Percentiles rank a stretch among this genome's conserved stretches.
phyloP scores from a whole-genome alignment of 2,113 vertebrate species.

The Tapirus terrestris region DNA sequence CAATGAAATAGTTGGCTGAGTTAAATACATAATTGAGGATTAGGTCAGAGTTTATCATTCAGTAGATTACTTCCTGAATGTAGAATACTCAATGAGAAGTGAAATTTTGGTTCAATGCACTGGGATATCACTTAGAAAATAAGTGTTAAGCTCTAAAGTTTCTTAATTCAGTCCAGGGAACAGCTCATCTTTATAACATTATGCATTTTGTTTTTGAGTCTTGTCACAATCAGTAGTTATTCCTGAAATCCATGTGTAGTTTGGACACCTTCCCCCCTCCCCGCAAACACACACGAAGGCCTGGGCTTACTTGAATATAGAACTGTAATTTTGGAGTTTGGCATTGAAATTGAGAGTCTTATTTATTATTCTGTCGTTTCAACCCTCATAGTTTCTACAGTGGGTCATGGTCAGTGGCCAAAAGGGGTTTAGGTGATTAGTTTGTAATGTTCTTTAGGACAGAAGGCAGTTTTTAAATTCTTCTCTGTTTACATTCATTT shows the following conservation, averaged over 20 bases:
- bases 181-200: neutral
- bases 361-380: conserved; percentile 9
- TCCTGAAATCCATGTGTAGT: conserved; percentile 11
- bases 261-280: neutral
- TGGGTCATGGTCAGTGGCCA: neutral
- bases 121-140: conserved; percentile 27
- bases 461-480: neutral
- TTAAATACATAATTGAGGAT: neutral
- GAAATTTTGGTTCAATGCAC: neutral
- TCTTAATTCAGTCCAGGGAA: neutral
- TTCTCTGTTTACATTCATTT: neutral
- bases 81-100: conserved; percentile 5
- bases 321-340: neutral
- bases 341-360: neutral
- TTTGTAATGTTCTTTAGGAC: conserved; percentile 1
- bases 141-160: conserved; percentile 66
- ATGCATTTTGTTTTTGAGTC: neutral
- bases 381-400: neutral
- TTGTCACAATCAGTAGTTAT: neutral
- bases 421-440: neutral
- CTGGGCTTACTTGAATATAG: neutral
- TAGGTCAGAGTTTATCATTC: neutral
- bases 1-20: neutral
- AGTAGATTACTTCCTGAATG: conserved; percentile 36
- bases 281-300: neutral